Evolutionary conservation across 2,113 vertebrate genomes (phyloP).

Genomic region (Cephalophus harveyi): DNA sequence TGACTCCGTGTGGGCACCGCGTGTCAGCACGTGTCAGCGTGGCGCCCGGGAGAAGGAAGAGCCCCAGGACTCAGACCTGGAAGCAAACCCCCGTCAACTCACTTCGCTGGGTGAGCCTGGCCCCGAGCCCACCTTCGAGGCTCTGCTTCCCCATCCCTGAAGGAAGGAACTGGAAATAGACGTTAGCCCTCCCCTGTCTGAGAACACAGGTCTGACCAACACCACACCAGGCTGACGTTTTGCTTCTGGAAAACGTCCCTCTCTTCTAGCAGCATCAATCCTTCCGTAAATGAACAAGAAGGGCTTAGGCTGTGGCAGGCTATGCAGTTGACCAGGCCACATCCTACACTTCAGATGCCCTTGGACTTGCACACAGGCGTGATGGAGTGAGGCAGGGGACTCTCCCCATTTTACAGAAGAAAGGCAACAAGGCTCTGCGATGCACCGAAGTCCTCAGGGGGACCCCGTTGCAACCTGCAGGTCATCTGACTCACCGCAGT

Average conservation of each 20-base stretch:
- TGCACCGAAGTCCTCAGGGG: neutral
- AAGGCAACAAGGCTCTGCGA: neutral
- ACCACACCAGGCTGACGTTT: too few species aligned
- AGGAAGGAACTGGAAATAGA: too few species aligned
- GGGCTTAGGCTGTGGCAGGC: fast-evolving
- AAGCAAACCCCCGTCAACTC: fast-evolving
- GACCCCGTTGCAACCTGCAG: fast-evolving
- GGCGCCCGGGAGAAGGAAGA: fast-evolving
- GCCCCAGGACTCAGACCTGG: fast-evolving
- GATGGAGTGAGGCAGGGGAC: neutral
- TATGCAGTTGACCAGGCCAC: fast-evolving
- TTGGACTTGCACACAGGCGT: neutral
- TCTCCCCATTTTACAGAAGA: neutral
- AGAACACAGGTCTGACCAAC: too few species aligned
- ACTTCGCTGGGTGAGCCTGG: fast-evolving
- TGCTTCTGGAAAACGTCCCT: neutral
- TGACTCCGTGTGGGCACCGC: fast-evolving
- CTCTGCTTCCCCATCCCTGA: neutral
- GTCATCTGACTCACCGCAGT: fast-evolving
- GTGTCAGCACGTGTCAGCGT: fast-evolving
- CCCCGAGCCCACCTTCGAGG: fast-evolving
- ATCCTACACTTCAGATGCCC: neutral
- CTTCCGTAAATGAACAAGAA: fast-evolving
- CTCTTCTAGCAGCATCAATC: neutral
- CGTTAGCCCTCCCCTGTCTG: neutral